Conservation (phyloP, 1,140 invertebrate species). For the Trichogramma pretiosum region DNA sequence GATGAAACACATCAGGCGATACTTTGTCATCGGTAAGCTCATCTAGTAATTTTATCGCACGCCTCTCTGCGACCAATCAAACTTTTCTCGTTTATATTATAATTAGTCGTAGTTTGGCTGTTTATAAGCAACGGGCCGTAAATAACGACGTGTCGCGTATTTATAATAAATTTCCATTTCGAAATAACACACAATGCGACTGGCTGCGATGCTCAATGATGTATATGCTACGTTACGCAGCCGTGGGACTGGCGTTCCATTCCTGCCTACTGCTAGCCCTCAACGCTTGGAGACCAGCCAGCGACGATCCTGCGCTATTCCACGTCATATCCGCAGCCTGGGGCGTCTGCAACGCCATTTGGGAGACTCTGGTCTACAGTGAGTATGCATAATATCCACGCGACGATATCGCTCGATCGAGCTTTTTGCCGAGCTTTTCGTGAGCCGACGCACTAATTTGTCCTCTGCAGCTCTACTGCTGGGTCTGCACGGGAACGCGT, state of each 20-base stretch:
- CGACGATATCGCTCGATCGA: no score
- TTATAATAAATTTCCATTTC: no score
- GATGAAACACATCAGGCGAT: conserved; percentile 53
- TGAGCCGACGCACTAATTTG: neutral
- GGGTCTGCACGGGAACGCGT: conserved; percentile 39
- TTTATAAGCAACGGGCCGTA: neutral
- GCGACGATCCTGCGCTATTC: conserved; percentile 55
- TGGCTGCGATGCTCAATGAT: no score
- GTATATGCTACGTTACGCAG: no score
- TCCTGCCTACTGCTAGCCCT: conserved; percentile 57
- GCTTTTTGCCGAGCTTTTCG: no score
- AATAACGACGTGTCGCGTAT: neutral
- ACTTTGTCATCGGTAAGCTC: conserved; percentile 53
- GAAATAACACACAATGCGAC: no score
- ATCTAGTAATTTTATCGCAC: no score
- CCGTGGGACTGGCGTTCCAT: conserved; percentile 59
- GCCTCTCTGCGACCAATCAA: no score
- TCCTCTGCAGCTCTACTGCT: conserved; percentile 32
- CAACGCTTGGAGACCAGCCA: conserved; percentile 54
- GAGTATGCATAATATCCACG: no score
- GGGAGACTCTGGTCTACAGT: conserved; percentile 55
- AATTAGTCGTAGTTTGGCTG: no score
- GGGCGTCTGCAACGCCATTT: conserved; percentile 66
- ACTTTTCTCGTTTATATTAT: no score
- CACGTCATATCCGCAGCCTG: conserved; percentile 63